Evolutionary conservation across 2,797 vertebrate species (phyloP).

Genomic region (Coluber constrictor): DNA sequence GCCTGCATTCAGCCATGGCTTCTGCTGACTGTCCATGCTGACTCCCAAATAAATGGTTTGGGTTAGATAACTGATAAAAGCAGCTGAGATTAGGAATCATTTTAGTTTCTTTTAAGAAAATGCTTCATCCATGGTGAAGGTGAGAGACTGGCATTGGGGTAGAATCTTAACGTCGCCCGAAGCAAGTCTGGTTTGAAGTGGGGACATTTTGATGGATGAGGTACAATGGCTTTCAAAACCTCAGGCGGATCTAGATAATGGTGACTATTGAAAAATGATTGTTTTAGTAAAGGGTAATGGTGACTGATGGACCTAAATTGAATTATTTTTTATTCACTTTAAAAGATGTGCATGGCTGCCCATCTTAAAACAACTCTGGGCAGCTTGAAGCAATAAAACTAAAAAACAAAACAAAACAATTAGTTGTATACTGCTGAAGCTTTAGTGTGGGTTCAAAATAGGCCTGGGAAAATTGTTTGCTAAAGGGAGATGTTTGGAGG

Average conservation of each 20-base stretch:
- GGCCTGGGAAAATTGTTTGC: neutral
- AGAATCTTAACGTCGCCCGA: neutral
- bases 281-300: neutral
- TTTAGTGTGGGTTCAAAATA: neutral
- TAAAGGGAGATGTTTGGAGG: neutral
- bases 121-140: neutral
- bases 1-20: neutral
- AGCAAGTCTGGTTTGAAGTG: neutral
- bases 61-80: neutral
- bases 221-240: neutral
- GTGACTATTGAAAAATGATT: neutral
- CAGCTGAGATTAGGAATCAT: neutral
- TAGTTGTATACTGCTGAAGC: neutral
- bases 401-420: neutral
- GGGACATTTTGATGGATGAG: neutral
- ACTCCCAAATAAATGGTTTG: neutral
- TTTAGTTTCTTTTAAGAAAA: neutral
- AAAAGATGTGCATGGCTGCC: neutral
- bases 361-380: neutral
- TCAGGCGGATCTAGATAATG: neutral
- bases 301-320: neutral
- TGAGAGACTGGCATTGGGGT: neutral
- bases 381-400: neutral
- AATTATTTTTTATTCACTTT: neutral
- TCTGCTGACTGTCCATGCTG: neutral